phyloP scores from a whole-genome alignment of 2,113 vertebrate species.

The Excalfactoria chinensis region DNA sequence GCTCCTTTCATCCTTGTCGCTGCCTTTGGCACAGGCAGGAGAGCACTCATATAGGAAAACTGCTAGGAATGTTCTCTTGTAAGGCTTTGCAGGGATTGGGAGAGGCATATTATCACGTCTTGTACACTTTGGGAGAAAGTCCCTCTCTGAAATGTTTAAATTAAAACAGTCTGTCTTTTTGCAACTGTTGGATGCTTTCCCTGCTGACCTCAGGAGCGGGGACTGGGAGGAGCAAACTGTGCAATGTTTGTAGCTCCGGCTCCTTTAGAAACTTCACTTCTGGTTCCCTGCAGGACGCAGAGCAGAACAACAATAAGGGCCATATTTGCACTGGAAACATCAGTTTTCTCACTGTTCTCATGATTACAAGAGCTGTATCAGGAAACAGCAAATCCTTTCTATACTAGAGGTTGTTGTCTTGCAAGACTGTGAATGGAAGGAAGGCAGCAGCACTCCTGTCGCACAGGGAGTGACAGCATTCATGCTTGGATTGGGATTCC shows the following conservation, averaged over 20 bases:
- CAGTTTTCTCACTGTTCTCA: not conserved
- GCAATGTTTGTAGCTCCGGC: not conserved
- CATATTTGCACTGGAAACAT: not conserved
- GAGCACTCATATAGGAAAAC: not conserved
- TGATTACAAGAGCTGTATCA: not conserved
- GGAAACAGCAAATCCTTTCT: not conserved
- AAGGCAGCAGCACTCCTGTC: not conserved
- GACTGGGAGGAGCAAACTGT: slow-evolving; percentile 17
- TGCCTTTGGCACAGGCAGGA: not conserved
- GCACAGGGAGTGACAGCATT: fast-evolving
- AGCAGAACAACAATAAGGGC: not conserved
- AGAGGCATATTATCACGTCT: slow-evolving; percentile 20
- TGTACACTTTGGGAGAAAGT: not conserved
- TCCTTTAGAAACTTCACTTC: not conserved
- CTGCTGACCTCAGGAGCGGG: slow-evolving; percentile 63
- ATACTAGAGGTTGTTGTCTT: not conserved
- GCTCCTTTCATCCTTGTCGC: not conserved
- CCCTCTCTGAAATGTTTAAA: not conserved
- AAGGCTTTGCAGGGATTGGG: not conserved
- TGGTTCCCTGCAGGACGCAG: slow-evolving; percentile 31
- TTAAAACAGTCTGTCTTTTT: slow-evolving; percentile 56
- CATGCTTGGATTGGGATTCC: not conserved
- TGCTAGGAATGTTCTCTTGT: slow-evolving; percentile 33
- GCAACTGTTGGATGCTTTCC: slow-evolving; percentile 51
- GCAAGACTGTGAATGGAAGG: not conserved